These are phyloP conservation scores for Junco hyemalis DNA, from an alignment of 2,113 vertebrate species.

Conservation along the genomic window DNA sequence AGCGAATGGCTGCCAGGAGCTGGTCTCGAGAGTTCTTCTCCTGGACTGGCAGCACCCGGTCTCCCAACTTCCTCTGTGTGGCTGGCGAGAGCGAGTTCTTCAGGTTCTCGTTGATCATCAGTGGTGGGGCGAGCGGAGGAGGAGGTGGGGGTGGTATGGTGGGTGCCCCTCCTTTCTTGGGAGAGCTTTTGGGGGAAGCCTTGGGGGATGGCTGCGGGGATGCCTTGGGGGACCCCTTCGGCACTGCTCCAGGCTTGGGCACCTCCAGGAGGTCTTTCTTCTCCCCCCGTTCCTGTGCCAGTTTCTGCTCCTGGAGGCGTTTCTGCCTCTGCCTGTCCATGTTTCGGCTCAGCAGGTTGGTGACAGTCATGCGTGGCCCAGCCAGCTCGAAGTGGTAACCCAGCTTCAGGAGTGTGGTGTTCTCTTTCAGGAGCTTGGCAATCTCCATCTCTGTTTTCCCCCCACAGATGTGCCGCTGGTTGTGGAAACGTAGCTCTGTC, in stretches of 20 bases:
- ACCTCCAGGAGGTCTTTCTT: constrained; percentile 85
- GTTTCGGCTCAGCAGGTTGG: constrained; percentile 94
- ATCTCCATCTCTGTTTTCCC: constrained; percentile 99
- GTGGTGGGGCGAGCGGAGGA: constrained; percentile 82
- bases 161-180: constrained; percentile 72
- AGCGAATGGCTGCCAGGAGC: constrained; percentile 91
- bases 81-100: constrained; percentile 87
- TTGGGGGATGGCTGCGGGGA: constrained; percentile 84
- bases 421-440: constrained; percentile 91
- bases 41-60: constrained; percentile 72
- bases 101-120: constrained; percentile 82
- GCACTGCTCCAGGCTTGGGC: constrained; percentile 71
- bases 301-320: constrained; percentile 91
- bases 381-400: constrained; percentile 97
- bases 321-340: constrained; percentile 95
- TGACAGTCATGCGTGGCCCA: constrained; percentile 94
- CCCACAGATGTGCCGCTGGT: constrained; percentile 96
- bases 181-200: constrained; percentile 81
- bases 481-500: constrained; percentile 96
- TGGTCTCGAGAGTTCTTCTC: constrained; percentile 93
- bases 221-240: constrained; percentile 70
- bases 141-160: constrained; percentile 78
- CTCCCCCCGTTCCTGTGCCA: constrained; percentile 82
- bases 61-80: constrained; percentile 87
- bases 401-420: constrained; percentile 91